Evolutionary conservation across 1,140 invertebrate species (phyloP).

Genomic region (Hypsibius dujardini): DNA sequence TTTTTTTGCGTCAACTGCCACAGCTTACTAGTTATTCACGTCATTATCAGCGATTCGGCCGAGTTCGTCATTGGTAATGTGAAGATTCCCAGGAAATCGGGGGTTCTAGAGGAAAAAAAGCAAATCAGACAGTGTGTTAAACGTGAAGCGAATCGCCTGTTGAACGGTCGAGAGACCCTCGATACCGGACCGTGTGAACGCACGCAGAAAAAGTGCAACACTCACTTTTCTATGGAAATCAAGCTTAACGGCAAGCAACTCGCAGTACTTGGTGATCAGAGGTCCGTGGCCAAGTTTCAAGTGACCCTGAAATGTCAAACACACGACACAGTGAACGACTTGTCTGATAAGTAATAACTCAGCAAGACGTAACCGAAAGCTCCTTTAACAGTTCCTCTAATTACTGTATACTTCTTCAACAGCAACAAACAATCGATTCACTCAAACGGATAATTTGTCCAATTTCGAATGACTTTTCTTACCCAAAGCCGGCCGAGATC

Average conservation of each 20-base stretch:
- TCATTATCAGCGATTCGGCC: conserved; percentile 70
- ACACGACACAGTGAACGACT: conserved; percentile 22
- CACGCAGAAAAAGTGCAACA: not conserved
- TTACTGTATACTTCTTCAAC: no score
- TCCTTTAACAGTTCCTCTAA: no score
- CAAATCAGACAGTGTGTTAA: no score
- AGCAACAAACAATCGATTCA: no score
- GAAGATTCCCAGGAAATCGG: conserved; percentile 72
- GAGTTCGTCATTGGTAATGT: conserved; percentile 61
- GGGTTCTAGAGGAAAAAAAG: conserved; percentile 52
- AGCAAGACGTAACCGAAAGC: no score
- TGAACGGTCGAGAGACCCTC: no score
- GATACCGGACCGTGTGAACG: not conserved
- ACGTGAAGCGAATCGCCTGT: no score
- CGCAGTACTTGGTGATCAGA: conserved; percentile 65
- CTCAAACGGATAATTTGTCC: no score
- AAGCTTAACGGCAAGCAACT: conserved; percentile 67
- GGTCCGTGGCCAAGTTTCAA: conserved; percentile 76
- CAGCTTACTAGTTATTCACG: conserved; percentile 73
- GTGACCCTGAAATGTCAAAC: conserved; percentile 44
- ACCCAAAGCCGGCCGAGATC: conserved; percentile 78
- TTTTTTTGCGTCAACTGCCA: not conserved
- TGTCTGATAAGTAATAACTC: no score
- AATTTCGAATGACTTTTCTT: conserved; percentile 24
- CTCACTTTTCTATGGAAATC: conserved; percentile 58